Conservation (phyloP, 2,113 vertebrate species). For the Psilopsiagon aurifrons region DNA sequence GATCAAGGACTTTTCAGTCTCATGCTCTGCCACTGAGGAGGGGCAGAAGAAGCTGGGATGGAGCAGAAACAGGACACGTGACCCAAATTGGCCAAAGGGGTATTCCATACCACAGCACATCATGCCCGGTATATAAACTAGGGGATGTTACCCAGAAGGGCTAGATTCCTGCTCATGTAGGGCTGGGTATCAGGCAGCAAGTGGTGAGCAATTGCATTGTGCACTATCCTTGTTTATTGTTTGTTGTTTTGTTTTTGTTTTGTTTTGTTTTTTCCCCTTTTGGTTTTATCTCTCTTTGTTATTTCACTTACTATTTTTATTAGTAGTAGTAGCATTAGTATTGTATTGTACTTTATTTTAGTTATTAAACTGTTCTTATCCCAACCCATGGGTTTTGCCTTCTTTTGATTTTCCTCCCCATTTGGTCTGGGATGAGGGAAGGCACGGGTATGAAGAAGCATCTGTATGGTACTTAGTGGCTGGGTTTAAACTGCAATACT, state of each 20-base stretch:
- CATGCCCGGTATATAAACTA: neutral
- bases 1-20: neutral
- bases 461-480: neutral
- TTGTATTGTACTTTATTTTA: neutral
- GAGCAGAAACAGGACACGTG: neutral
- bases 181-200: neutral
- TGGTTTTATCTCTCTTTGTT: neutral
- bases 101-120: neutral
- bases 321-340: neutral
- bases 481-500: neutral
- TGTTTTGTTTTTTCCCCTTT: neutral
- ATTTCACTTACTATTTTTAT: neutral
- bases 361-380: neutral
- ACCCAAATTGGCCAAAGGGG: neutral
- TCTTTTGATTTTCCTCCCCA: neutral
- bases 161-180: neutral
- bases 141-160: neutral
- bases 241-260: neutral
- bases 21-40: neutral
- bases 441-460: neutral
- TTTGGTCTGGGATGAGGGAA: neutral
- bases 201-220: neutral
- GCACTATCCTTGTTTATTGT: neutral
- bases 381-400: neutral
- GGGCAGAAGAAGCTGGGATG: neutral